Base-by-base conservation (phyloP, 2,888 invertebrate species). In the Zonitis immaculata region DNA sequence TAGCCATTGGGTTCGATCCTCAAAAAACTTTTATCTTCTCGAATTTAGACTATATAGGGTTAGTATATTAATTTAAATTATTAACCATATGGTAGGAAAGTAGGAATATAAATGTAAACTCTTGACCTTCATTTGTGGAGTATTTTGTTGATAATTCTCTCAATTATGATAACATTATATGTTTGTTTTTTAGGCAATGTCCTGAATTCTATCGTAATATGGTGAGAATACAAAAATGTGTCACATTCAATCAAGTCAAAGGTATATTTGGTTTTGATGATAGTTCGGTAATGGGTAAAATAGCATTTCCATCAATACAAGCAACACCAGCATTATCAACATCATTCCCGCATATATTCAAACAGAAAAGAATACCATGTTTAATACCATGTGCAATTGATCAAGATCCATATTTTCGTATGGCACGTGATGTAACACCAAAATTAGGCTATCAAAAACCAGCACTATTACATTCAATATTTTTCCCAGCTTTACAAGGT, bases 401-500 rank as follows among this genome's bases (percentile, higher is more conserved):
- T 80, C 99, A 99, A 82, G 99, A 99, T 79, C 99, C 99, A 0
- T 99, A 98, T 77, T 99, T 99, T 78, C 84, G 99, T 27, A 96
- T 99, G 97, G 90, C 95, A 0, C 83, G 99, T 49, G 99, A 99
- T 78, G 96, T 97, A n/a, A 95, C 97, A 0, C 95, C 97, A 0
- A 83, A 89, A 9, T 78, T 99, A 11, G 93, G 65, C 81, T 85
- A 75, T 85, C 86, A 12, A 94, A 99, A 76, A 95, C 99, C 49
- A 84, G 96, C 4, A 76, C 94, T 42, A 72, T 93, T 26, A 80
- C 85, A 54, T 96, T 98, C 82, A 77, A 87, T 69, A 25, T 76
- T 76, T 53, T 74, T 76, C 83, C 88, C 63, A 75, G 87, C 57
- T 18, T 76, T 99, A 44, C 98, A 97, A 77, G 99, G 99, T 1